Evolutionary conservation across 2,797 vertebrate genomes (phyloP).

Genomic region (Microctenopoma steveboyesi): DNA sequence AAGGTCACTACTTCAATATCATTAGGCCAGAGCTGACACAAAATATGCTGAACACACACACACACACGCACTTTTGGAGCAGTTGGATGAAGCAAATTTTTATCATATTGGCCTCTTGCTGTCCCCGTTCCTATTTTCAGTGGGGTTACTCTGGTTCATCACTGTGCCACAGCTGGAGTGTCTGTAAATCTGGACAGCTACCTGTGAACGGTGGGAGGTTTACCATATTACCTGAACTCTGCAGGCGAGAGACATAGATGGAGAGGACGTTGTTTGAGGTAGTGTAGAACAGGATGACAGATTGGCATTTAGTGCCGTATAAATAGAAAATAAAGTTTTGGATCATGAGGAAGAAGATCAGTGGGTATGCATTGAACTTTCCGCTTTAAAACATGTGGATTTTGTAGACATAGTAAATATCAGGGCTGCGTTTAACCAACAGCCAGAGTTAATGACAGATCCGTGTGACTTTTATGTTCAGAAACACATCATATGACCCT

Average conservation of each 20-base stretch:
- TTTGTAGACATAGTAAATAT: conserved; percentile 11
- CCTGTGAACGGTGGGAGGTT: conserved; percentile 35
- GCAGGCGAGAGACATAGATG: conserved; percentile 21
- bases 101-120: not conserved
- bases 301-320: not conserved
- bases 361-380: conserved; percentile 13
- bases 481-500: not conserved
- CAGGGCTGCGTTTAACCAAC: conserved; percentile 20
- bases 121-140: not conserved
- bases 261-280: conserved; percentile 1
- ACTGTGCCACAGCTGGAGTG: conserved; percentile 53
- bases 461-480: not conserved
- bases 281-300: not conserved
- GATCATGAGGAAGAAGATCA: not conserved
- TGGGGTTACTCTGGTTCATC: conserved; percentile 6
- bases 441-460: conserved; percentile 28
- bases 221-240: conserved; percentile 40
- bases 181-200: conserved; percentile 56
- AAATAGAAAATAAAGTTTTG: not conserved
- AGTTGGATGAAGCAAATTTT: not conserved
- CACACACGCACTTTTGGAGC: not conserved
- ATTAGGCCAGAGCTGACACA: conserved; percentile 57
- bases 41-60: conserved; percentile 33
- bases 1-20: conserved; percentile 71
- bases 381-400: conserved; percentile 5